Conservation (phyloP, 2,113 vertebrate species). For the Pholis gunnellus region DNA sequence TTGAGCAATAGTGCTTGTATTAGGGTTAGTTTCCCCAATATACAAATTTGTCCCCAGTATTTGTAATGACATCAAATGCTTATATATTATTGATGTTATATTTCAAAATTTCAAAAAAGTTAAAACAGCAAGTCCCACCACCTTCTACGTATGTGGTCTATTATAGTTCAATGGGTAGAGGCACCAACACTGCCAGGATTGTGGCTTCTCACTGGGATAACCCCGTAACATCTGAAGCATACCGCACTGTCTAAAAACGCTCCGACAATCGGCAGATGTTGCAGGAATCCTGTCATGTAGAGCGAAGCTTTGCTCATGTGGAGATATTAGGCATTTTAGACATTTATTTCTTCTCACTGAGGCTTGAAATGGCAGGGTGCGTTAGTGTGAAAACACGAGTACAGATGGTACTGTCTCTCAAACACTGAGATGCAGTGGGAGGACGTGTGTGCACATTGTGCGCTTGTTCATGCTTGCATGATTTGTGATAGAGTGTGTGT, state of each 20-base stretch:
- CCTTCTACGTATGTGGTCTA: not conserved
- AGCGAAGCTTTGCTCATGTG: constrained; percentile 49
- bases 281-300: constrained; percentile 49
- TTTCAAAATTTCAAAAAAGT: not conserved
- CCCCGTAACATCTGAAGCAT: not conserved
- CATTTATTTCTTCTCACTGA: constrained; percentile 55
- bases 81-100: not conserved
- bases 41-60: too few relatives aligned
- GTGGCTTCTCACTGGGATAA: constrained; percentile 11
- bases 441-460: constrained; percentile 9
- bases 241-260: not conserved
- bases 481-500: constrained; percentile 10
- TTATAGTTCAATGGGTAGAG: not conserved
- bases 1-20: not conserved
- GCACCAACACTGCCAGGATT: not conserved
- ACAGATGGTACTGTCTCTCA: constrained; percentile 75
- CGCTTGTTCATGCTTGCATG: constrained; percentile 42
- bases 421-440: constrained; percentile 49
- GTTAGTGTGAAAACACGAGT: constrained; percentile 68
- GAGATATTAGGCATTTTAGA: constrained; percentile 44
- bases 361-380: constrained; percentile 62
- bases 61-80: not conserved
- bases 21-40: not conserved
- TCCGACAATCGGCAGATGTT: constrained; percentile 60
- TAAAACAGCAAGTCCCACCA: not conserved